These are phyloP conservation scores for Lutjanus campechanus DNA, from an alignment of 2,797 vertebrate genomes.

Conservation along the genomic window DNA sequence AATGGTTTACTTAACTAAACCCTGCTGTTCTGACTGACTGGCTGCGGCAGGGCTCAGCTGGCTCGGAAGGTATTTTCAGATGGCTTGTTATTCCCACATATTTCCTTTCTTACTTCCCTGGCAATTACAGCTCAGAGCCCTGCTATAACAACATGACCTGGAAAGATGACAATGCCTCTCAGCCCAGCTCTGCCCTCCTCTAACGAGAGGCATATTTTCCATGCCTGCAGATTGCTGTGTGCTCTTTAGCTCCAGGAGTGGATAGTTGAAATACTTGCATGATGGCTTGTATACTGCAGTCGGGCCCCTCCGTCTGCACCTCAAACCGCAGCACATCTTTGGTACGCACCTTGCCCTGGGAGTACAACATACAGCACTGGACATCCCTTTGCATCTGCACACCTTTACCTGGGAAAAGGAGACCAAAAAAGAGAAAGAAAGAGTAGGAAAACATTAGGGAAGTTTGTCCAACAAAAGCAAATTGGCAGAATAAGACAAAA, in stretches of 20 bases:
- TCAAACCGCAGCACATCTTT: constrained; percentile 89
- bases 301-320: constrained; percentile 88
- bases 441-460: not conserved
- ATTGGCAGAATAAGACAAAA: not conserved
- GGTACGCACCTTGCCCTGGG: constrained; percentile 87
- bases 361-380: constrained; percentile 90
- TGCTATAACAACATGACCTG: constrained; percentile 84
- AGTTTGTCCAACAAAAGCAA: not conserved
- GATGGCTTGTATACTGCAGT: constrained; percentile 90
- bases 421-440: not conserved
- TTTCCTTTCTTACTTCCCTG: constrained; percentile 80
- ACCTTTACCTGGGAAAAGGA: constrained; percentile 80
- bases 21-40: constrained; percentile 74
- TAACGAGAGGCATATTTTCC: constrained; percentile 82
- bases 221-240: constrained; percentile 75
- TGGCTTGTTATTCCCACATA: constrained; percentile 80
- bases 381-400: constrained; percentile 90
- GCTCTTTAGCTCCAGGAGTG: constrained; percentile 76
- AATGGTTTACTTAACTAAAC: constrained; percentile 76
- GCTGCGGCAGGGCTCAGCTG: constrained; percentile 72
- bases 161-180: constrained; percentile 80
- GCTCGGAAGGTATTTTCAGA: constrained; percentile 74
- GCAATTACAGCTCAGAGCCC: constrained; percentile 76
- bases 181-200: constrained; percentile 71
- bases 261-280: constrained; percentile 90